A percentile compares a stretch with the other conserved stretches of the same genome.
These are phyloP conservation scores for Gymnocypris eckloni DNA, from an alignment of 2,797 vertebrate genomes.

Conservation along the genomic window DNA sequence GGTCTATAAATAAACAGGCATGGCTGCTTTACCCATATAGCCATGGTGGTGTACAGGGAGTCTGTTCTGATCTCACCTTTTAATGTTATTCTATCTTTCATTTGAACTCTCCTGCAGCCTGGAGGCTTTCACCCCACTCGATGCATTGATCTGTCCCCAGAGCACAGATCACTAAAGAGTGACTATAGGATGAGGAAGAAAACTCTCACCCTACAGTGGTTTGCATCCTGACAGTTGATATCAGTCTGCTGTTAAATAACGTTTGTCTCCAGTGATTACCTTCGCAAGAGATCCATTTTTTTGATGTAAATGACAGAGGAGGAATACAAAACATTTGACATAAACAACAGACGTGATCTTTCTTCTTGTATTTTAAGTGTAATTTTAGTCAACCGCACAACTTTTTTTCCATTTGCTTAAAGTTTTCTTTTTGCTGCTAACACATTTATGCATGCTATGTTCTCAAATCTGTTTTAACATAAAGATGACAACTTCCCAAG, in stretches of 20 bases:
- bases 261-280: slow-evolving; percentile 16
- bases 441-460: slow-evolving; percentile 12
- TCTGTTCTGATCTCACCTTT: slow-evolving; percentile 46
- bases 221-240: slow-evolving; percentile 13
- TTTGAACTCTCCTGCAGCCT: slow-evolving; percentile 39
- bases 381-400: background rate
- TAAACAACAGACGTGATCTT: slow-evolving; percentile 32
- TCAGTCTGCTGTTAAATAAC: slow-evolving; percentile 19
- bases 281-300: slow-evolving; percentile 22
- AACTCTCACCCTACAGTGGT: background rate
- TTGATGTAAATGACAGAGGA: slow-evolving; percentile 7
- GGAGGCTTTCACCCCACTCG: slow-evolving; percentile 3
- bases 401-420: background rate
- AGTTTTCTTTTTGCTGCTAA: background rate
- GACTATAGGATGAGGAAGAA: slow-evolving; percentile 28
- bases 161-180: background rate
- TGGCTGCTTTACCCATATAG: slow-evolving; percentile 42
- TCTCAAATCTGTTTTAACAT: background rate
- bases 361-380: background rate
- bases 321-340: slow-evolving; percentile 10
- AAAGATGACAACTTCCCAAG: background rate
- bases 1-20: slow-evolving; percentile 53
- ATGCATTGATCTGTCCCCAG: slow-evolving; percentile 18
- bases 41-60: slow-evolving; percentile 40
- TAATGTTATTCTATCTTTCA: slow-evolving; percentile 49